These are phyloP conservation scores for Anolis sagrei DNA, from an alignment of 2,113 vertebrate genomes.

Conservation along the genomic window DNA sequence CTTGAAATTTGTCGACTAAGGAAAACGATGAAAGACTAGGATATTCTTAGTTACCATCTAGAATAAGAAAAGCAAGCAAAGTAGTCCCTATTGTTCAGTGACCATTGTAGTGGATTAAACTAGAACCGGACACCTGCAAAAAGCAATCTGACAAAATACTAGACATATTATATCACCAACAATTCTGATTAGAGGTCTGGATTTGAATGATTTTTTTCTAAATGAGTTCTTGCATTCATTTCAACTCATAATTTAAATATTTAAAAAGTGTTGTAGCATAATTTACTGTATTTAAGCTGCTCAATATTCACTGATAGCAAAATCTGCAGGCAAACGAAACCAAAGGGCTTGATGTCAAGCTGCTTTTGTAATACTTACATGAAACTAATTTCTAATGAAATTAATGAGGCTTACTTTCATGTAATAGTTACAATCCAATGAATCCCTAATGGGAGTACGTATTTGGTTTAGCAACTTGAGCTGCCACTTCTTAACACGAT, in stretches of 20 bases:
- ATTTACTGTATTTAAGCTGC: constrained; percentile 17
- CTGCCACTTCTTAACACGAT: background rate
- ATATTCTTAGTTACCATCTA: constrained; percentile 11
- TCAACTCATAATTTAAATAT: background rate
- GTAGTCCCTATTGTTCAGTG: background rate
- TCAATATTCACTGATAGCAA: background rate
- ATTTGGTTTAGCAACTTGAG: background rate
- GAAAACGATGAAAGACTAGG: background rate
- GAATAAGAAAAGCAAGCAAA: constrained; percentile 31
- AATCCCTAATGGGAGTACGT: background rate
- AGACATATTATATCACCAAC: background rate
- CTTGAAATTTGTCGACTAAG: background rate
- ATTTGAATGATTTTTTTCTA: background rate
- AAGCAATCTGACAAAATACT: background rate
- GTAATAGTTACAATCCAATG: background rate
- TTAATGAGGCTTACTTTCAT: background rate
- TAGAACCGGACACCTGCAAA: constrained; percentile 38
- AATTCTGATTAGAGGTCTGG: background rate
- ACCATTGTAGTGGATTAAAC: constrained; percentile 34
- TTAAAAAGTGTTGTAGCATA: background rate
- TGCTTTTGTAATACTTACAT: constrained; percentile 1
- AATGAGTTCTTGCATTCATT: background rate
- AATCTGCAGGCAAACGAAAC: background rate
- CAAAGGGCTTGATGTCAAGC: background rate
- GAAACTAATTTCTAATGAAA: constrained; percentile 18